phyloP scores from a whole-genome alignment of 2,113 vertebrate genomes.

The Maccullochella peelii region DNA sequence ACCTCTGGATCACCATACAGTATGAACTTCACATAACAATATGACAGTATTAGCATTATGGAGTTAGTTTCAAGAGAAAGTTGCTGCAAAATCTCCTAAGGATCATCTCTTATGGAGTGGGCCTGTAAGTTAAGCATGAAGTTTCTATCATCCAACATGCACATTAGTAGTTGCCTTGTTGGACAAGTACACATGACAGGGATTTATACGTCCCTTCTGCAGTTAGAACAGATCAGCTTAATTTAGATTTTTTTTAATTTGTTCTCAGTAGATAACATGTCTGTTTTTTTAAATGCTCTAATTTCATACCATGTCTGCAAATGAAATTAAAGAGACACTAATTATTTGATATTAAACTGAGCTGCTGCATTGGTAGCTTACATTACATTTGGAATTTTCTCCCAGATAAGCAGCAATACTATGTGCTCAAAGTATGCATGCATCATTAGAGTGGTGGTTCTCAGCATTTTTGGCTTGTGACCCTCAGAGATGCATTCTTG shows the following conservation, averaged over 20 bases:
- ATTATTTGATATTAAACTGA: background rate
- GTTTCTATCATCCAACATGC: background rate
- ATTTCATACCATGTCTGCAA: background rate
- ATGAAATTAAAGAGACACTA: background rate
- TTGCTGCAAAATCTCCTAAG: background rate
- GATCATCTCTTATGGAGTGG: background rate
- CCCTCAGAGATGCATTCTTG: background rate
- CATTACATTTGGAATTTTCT: background rate
- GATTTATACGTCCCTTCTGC: background rate
- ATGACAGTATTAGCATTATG: background rate
- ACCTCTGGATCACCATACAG: background rate
- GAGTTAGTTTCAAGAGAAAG: background rate
- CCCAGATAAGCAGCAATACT: background rate
- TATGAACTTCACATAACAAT: background rate
- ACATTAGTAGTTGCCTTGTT: no score
- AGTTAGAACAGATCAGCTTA: background rate
- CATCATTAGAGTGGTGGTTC: background rate
- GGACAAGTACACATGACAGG: no score
- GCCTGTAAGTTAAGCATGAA: background rate
- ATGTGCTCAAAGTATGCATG: background rate
- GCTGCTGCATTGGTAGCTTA: background rate
- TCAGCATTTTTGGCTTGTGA: background rate
- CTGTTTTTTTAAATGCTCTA: background rate
- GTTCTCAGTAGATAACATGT: background rate
- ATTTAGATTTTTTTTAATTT: background rate